Evolutionary conservation across 2,113 vertebrate species (phyloP), one percentile per base, ranked within the genome.

Genomic region (Bubo scandiacus): DNA sequence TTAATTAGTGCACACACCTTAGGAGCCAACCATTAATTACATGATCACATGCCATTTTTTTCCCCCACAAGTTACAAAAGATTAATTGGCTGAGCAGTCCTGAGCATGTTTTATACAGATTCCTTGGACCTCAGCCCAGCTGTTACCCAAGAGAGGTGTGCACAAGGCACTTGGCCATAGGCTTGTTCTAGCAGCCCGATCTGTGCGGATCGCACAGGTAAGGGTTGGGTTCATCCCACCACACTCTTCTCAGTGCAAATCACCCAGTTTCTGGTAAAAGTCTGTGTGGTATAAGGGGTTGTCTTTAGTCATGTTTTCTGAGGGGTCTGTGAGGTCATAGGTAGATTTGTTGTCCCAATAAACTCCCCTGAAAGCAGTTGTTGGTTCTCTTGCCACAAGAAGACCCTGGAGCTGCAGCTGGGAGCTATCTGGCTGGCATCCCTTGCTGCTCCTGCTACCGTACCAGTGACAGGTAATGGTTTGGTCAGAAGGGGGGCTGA

Each of bases 21-120:
- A 88, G 52, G 42, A 96, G 72, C 85, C 93, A 96, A 81, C 88
- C 96, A 78, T 94, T 96, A 96, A 95, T 95, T 96, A 94, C 71
- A 77, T 1, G 81, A 91, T 96, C 96, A 94, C 90, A 96, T 96
- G 94, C 81, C 79, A 90, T 77, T 92, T 67, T 9, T 19, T 0
- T 4, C 45, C 57, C n/a, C 59, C 38, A 17, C 87, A 94, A 88
- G 90, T 96, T 97, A 71, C 79, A 86, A 93, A 95, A 95, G 92
- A 94, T 95, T 97, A 97, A 96, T 97, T 96, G 93, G 70, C 81
- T 92, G 93, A 97, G 85, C 96, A 97, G 75, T 81, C 86, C 83
- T 83, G 90, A 90, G 90, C 96, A 90, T 95, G 94, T 94, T 96
- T 95, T 81, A 90, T 90, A 93, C 70, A 90, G 90, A 88, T 96